Evolutionary conservation across 2,888 invertebrate species (phyloP).

Genomic region (Idaea biselata): DNA sequence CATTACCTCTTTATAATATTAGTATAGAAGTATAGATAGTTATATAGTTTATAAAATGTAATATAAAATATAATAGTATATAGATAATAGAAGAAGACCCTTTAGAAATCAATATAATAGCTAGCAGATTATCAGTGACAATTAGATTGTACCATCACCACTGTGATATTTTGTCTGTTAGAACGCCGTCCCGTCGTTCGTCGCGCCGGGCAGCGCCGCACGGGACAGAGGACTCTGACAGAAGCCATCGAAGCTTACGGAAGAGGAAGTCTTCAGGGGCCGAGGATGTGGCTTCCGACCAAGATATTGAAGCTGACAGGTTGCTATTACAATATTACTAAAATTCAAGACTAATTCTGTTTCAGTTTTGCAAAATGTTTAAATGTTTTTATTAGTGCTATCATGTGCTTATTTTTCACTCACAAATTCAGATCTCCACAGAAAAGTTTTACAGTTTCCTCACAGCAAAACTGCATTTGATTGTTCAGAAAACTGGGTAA

Average conservation of each 20-base stretch:
- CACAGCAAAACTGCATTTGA: not conserved
- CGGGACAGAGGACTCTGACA: conserved; percentile 13
- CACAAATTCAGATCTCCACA: too few species aligned
- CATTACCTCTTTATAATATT: too few species aligned
- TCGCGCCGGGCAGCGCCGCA: conserved; percentile 34
- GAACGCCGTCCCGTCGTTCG: conserved; percentile 45
- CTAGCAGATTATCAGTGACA: too few species aligned
- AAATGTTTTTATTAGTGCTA: not conserved
- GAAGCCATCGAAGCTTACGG: conserved; percentile 19
- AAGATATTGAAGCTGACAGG: conserved; percentile 41
- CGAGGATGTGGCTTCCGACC: conserved; percentile 37
- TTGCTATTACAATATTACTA: not conserved
- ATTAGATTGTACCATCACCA: too few species aligned
- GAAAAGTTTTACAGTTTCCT: not conserved
- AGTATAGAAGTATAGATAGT: too few species aligned
- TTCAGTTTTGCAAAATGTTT: too few species aligned
- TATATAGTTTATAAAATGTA: too few species aligned
- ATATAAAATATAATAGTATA: too few species aligned
- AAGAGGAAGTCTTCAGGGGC: conserved; percentile 38
- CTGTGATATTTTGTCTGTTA: conserved; percentile 20
- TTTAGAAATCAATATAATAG: too few species aligned
- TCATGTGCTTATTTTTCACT: too few species aligned
- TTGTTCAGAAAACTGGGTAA: not conserved
- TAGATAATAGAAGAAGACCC: too few species aligned
- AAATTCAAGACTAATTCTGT: too few species aligned